These are phyloP conservation scores for Baronia brevicornis DNA, from an alignment of 2,888 invertebrate species.

Conservation along the genomic window DNA sequence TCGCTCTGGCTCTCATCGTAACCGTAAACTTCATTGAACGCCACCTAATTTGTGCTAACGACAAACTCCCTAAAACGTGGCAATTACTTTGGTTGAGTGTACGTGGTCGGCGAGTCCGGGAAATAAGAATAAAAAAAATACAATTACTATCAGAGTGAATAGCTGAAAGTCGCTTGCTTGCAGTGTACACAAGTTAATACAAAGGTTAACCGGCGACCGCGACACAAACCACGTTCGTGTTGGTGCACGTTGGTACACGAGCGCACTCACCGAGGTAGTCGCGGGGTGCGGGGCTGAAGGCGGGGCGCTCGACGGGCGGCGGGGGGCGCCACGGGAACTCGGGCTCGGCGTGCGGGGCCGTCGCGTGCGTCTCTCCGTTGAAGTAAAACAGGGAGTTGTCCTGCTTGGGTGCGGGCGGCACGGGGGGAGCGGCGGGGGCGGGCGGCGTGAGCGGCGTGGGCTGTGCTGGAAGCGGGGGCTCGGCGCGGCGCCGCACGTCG, in stretches of 20 bases:
- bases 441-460: conserved; percentile 48
- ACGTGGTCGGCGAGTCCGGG: conserved; percentile 12
- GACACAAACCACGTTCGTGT: no score
- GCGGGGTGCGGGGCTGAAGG: conserved; percentile 22
- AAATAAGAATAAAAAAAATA: conserved; percentile 15
- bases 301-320: conserved; percentile 21
- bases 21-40: no score
- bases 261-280: conserved; percentile 33
- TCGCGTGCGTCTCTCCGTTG: conserved; percentile 42
- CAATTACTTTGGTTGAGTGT: no score
- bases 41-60: no score
- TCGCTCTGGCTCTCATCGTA: no score
- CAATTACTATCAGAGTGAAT: no score
- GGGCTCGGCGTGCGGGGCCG: conserved; percentile 17
- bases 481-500: conserved; percentile 46
- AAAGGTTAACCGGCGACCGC: no score
- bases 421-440: conserved; percentile 22
- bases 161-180: no score
- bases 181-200: no score
- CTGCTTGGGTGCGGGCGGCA: conserved; percentile 73
- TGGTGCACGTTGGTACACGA: no score
- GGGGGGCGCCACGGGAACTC: conserved; percentile 26
- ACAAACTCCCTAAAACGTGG: no score
- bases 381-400: conserved; percentile 63
- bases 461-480: conserved; percentile 23